These are phyloP conservation scores for Urocolius indicus DNA, from an alignment of 2,113 vertebrate genomes.

Conservation along the genomic window DNA sequence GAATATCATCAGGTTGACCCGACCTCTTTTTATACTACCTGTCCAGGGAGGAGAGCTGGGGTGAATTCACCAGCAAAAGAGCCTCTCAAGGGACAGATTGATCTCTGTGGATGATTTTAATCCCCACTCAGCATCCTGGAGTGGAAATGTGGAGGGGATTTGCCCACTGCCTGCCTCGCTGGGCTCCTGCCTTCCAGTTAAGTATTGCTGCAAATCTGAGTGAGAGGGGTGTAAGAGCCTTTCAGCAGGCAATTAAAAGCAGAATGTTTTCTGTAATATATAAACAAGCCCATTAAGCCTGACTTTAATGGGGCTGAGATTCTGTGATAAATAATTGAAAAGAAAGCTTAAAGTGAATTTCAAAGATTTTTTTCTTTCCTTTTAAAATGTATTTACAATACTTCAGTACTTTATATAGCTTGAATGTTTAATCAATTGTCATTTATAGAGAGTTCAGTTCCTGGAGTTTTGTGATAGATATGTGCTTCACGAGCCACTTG, in stretches of 20 bases:
- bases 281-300: conserved; percentile 68
- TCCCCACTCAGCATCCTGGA: not conserved
- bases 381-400: conserved; percentile 60
- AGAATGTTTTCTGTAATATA: conserved; percentile 65
- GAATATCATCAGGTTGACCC: not conserved
- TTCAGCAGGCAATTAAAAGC: conserved; percentile 67
- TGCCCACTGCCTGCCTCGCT: accelerated
- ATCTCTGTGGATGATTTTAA: not conserved
- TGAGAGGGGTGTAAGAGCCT: not conserved
- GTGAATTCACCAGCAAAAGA: not conserved
- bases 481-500: conserved; percentile 16
- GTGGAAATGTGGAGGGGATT: not conserved
- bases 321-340: conserved; percentile 73
- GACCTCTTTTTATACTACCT: not conserved
- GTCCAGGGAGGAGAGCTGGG: not conserved
- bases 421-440: conserved; percentile 64
- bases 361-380: not conserved
- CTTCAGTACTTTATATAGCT: conserved; percentile 46
- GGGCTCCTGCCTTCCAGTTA: not conserved
- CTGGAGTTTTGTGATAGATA: conserved; percentile 36
- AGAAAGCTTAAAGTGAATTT: conserved; percentile 60
- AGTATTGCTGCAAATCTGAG: not conserved
- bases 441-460: conserved; percentile 30
- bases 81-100: not conserved
- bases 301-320: conserved; percentile 64